Evolutionary conservation across 2,797 vertebrate genomes (phyloP).

Genomic region (Thunnus albacares): DNA sequence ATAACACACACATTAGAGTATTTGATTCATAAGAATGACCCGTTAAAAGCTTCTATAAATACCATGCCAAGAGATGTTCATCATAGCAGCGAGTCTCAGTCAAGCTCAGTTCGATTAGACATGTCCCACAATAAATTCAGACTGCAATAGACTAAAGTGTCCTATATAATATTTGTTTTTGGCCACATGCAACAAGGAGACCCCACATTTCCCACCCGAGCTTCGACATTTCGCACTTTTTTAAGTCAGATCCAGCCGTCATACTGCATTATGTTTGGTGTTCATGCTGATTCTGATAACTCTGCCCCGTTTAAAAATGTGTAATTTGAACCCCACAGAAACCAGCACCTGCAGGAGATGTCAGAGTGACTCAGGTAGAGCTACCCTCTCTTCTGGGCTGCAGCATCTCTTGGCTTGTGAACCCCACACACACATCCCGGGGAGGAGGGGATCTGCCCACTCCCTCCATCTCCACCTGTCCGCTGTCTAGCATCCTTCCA

Average conservation of each 20-base stretch:
- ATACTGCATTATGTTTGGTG: conserved; percentile 81
- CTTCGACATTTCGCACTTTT: conserved; percentile 50
- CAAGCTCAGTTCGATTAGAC: conserved; percentile 6
- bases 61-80: not conserved
- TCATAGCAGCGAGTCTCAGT: conserved; percentile 11
- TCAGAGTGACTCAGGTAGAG: conserved; percentile 92
- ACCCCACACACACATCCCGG: conserved; percentile 76
- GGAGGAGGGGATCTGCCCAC: conserved; percentile 80
- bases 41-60: conserved; percentile 40
- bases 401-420: conserved; percentile 87
- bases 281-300: conserved; percentile 84
- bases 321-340: conserved; percentile 92
- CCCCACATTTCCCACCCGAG: conserved; percentile 33
- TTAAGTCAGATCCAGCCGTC: conserved; percentile 55
- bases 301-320: conserved; percentile 87
- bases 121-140: not conserved
- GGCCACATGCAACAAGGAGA: conserved; percentile 28
- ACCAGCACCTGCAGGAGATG: conserved; percentile 93
- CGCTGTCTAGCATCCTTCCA: conserved; percentile 78
- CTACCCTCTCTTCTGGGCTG: conserved; percentile 87
- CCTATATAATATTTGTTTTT: conserved; percentile 18
- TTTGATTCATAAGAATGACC: not conserved
- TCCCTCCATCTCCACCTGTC: conserved; percentile 81
- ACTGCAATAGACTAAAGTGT: conserved; percentile 6
- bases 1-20: conserved; percentile 10